These are phyloP conservation scores for Silurus aristotelis DNA, from an alignment of 2,797 vertebrate species.

Conservation along the genomic window DNA sequence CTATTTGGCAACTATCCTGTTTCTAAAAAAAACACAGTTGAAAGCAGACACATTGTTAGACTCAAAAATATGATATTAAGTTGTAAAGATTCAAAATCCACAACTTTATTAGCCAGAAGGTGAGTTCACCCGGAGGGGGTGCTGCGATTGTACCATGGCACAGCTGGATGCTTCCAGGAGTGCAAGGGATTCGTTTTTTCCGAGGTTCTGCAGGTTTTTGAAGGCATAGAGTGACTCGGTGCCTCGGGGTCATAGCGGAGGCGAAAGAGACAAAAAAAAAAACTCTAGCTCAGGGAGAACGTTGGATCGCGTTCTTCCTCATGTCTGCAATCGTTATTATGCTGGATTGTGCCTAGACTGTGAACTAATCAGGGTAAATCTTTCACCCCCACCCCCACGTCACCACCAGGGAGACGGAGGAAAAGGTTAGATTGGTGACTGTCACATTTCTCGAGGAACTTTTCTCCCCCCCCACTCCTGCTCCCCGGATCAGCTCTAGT, in stretches of 20 bases:
- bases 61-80: neutral
- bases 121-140: constrained; percentile 15
- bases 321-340: constrained; percentile 73
- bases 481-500: constrained; percentile 38
- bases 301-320: constrained; percentile 72
- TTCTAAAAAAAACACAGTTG: neutral
- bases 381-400: constrained; percentile 50
- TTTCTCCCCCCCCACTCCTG: constrained; percentile 1
- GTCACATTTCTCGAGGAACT: constrained; percentile 49
- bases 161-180: constrained; percentile 12
- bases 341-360: constrained; percentile 72
- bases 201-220: constrained; percentile 1
- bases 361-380: constrained; percentile 74
- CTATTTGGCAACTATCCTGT: neutral
- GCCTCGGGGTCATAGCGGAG: constrained; percentile 75
- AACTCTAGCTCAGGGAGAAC: constrained; percentile 63
- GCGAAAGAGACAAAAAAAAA: constrained; percentile 68
- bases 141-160: neutral
- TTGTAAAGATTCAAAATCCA: constrained; percentile 6
- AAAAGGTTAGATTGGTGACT: constrained; percentile 70
- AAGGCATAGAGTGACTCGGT: constrained; percentile 72
- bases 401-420: constrained; percentile 65
- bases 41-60: neutral
- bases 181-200: neutral
- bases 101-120: constrained; percentile 1